Conservation (phyloP, 2,113 vertebrate species). For the Gallinago media region DNA sequence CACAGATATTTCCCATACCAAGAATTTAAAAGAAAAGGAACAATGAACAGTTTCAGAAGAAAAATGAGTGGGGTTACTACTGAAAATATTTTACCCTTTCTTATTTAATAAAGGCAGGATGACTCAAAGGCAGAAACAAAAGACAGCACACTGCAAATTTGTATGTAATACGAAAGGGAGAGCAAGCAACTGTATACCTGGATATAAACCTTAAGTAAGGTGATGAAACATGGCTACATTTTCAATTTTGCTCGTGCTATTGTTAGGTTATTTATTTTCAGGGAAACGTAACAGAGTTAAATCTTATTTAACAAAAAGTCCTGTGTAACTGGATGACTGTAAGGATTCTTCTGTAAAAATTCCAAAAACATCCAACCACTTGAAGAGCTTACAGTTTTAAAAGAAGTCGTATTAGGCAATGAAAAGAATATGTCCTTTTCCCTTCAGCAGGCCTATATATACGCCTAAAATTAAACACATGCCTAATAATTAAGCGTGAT, state of each 20-base stretch:
- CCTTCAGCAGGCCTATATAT: conserved; percentile 47
- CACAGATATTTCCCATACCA: not conserved
- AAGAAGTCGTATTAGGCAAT: conserved; percentile 1
- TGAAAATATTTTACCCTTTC: not conserved
- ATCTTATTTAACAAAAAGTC: not conserved
- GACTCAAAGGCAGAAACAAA: not conserved
- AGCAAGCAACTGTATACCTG: not conserved
- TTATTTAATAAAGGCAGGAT: not conserved
- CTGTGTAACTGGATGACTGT: not conserved
- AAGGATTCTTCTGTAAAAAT: not conserved
- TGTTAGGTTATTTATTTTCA: not conserved
- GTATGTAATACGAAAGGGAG: not conserved
- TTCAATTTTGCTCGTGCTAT: not conserved
- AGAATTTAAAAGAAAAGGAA: not conserved
- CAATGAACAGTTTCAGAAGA: not conserved
- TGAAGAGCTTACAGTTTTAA: not conserved
- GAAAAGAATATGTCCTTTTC: conserved; percentile 43
- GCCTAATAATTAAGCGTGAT: conserved; percentile 57
- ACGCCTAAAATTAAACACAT: conserved; percentile 53
- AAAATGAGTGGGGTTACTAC: not conserved
- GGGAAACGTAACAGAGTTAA: not conserved
- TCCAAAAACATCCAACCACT: not conserved
- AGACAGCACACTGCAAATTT: not conserved
- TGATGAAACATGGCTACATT: not conserved
- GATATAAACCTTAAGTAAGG: not conserved